Percentiles rank a stretch among this genome's conserved stretches.
These are phyloP conservation scores for Mimumesa dahlbomi DNA, from an alignment of 2,888 invertebrate species.

Conservation along the genomic window DNA sequence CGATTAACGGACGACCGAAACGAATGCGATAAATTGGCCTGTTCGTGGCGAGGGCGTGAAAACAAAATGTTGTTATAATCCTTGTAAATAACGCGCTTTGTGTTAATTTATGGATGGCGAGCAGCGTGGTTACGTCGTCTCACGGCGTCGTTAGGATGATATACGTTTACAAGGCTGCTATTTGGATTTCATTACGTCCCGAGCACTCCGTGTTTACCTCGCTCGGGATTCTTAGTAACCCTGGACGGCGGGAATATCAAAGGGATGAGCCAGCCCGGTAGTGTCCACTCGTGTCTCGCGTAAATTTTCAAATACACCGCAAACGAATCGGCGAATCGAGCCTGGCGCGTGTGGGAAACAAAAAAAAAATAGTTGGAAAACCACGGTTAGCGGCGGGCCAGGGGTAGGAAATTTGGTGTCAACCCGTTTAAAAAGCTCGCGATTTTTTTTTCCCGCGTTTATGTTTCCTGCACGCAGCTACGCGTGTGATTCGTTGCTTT, in stretches of 20 bases:
- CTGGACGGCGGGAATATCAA: too few species aligned
- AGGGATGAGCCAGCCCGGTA: too few species aligned
- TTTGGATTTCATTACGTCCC: constrained; percentile 69
- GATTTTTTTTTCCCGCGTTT: background rate
- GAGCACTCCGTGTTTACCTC: constrained; percentile 12
- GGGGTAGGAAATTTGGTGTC: too few species aligned
- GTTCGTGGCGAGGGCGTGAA: constrained; percentile 11
- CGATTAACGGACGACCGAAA: background rate
- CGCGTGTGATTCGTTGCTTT: background rate
- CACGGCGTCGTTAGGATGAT: constrained; percentile 63
- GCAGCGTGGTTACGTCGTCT: constrained; percentile 47
- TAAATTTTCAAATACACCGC: background rate
- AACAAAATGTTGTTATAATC: constrained; percentile 39
- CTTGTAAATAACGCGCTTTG: constrained; percentile 64
- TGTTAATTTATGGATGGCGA: constrained; percentile 65
- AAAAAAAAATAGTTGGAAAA: background rate
- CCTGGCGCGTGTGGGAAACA: background rate
- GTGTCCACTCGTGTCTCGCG: background rate
- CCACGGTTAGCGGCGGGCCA: too few species aligned
- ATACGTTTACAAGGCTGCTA: constrained; percentile 66
- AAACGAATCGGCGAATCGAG: background rate
- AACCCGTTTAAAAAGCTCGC: background rate
- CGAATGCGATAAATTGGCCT: constrained; percentile 19
- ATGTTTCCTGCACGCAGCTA: background rate
- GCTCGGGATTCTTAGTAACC: background rate